These are phyloP conservation scores for Brachypterus glaber DNA, from an alignment of 2,888 invertebrate genomes.

Conservation along the genomic window DNA sequence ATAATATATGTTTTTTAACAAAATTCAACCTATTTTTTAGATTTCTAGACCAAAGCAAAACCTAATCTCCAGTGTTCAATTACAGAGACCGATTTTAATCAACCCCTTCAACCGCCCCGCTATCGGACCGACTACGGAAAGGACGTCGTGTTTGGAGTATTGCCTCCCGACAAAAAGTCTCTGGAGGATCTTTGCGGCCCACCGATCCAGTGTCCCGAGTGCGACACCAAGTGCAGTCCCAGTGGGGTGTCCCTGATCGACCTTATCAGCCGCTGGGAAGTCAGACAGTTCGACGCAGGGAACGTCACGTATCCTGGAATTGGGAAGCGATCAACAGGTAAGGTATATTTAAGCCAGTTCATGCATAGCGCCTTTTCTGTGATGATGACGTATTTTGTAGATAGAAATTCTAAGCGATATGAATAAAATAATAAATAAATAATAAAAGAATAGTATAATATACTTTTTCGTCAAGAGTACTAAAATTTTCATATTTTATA, in stretches of 20 bases:
- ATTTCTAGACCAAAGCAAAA: too few species aligned
- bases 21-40: too few species aligned
- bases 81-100: too few species aligned
- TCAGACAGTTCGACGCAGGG: conserved; percentile 49
- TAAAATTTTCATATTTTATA: too few species aligned
- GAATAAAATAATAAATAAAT: too few species aligned
- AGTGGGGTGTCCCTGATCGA: conserved; percentile 50
- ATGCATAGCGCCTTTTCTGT: too few species aligned
- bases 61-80: too few species aligned
- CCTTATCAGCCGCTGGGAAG: conserved; percentile 45
- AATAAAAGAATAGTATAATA: too few species aligned
- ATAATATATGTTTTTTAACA: too few species aligned
- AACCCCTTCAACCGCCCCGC: conserved; percentile 31
- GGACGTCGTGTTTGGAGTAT: conserved; percentile 45
- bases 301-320: conserved; percentile 51
- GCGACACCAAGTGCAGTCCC: conserved; percentile 50
- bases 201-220: conserved; percentile 51
- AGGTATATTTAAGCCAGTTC: conserved; percentile 13
- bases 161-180: conserved; percentile 51
- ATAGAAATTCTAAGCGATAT: too few species aligned
- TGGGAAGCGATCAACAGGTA: conserved; percentile 45
- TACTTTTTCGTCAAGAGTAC: too few species aligned
- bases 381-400: too few species aligned
- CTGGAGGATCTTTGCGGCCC: conserved; percentile 54
- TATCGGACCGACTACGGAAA: conserved; percentile 30